These are phyloP conservation scores for Drosophila paranaensis DNA, from an alignment of 2,888 invertebrate genomes.

Conservation along the genomic window DNA sequence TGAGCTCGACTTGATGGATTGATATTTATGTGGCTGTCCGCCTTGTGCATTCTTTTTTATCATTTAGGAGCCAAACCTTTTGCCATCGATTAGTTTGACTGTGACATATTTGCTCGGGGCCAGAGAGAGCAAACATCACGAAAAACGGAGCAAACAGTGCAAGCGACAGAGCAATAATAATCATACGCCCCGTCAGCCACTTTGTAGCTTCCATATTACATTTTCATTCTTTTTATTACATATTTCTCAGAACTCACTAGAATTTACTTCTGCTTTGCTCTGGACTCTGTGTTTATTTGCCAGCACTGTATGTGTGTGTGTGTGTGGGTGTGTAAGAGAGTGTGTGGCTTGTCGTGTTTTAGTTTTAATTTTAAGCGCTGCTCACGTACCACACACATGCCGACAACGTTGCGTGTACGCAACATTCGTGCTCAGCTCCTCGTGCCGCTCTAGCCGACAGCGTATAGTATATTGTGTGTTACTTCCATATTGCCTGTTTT, in stretches of 20 bases:
- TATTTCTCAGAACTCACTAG: constrained; percentile 11
- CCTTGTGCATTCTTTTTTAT: constrained; percentile 9
- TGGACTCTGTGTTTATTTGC: constrained; percentile 14
- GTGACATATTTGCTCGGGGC: constrained; percentile 43
- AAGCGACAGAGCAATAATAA: constrained; percentile 21
- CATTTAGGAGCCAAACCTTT: constrained; percentile 39
- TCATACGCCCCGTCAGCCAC: constrained; percentile 20
- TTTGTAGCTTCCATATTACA: constrained; percentile 23
- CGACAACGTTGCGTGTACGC: constrained; percentile 42
- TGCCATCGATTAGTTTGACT: constrained; percentile 56
- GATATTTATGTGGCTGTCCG: constrained; percentile 47
- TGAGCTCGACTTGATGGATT: constrained; percentile 45
- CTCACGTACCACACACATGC: constrained; percentile 39
- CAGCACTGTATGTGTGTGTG: background rate
- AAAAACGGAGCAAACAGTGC: constrained; percentile 13
- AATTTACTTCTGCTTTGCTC: too few relatives aligned
- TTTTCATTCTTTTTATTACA: background rate
- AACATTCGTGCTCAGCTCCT: constrained; percentile 13
- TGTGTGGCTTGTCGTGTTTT: background rate
- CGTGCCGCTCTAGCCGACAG: background rate
- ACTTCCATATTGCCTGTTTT: background rate
- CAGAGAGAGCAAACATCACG: constrained; percentile 9
- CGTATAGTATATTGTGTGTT: too few relatives aligned
- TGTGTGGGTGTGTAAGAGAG: background rate
- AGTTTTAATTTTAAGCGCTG: constrained; percentile 43